Evolutionary conservation across 2,888 invertebrate species (phyloP), one percentile per base, ranked within the genome.

Genomic region (Buathra laborator): DNA sequence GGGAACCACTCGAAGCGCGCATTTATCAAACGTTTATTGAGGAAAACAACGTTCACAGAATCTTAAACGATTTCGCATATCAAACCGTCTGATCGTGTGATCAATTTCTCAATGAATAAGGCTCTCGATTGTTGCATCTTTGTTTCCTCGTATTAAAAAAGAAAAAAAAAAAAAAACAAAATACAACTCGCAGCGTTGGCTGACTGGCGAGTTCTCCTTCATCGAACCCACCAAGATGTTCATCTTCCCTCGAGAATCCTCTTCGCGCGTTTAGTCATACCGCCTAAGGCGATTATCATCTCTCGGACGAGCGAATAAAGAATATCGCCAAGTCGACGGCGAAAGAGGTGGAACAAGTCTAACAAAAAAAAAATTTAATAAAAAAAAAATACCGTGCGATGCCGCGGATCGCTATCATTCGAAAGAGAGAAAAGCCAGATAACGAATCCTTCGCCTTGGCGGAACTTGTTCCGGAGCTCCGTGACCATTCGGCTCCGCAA

Each of bases 251-350:
- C 78, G 79, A 85, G 86, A 86, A 87, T 90, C 87, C 70, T 83
- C 81, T 84, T 88, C 87, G 86, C 87, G 86, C 87, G 89, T 89
- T 90, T 89, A 90, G 90, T 90, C 89, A 90, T 89, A 88, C 80
- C 77, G 83, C 88, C 87, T 37, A 70, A 62, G 87, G 88, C 88
- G 85, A 87, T 85, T 75, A 70, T 81, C 84, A 78, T 81, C 84
- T 81, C 85, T 83, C 84, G 85, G 81, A 68, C 84, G 85, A 85
- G 81, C 62, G 82, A 77, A 86, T 77, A 84, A 83, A 80, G 84
- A 75, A 24, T 24, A 24, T 74, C 81, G 51, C 46, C 59, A 12
- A 46, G 37, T 32, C 37, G 68, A 19, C 16, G 43, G 51, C n/a
- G 46, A 68, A 6, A 66, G 66, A 51, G 48, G 37, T 44, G 70